Evolutionary conservation across 2,797 vertebrate genomes (phyloP), one percentile per base, ranked within the genome.

Genomic region (Neosalanx taihuensis): DNA sequence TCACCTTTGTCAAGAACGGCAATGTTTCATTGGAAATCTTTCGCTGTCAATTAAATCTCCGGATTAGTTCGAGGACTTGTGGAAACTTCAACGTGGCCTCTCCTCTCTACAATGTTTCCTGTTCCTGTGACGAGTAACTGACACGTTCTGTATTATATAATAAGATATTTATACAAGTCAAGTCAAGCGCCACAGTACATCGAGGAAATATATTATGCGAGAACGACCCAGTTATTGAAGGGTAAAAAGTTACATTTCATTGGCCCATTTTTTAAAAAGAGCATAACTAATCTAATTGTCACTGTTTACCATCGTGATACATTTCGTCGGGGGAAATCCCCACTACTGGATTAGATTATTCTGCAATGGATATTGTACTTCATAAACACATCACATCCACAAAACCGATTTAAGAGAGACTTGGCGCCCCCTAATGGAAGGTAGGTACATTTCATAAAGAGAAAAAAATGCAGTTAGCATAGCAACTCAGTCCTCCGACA

Each of bases 41-140:
- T 0, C 13, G 3, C 77, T 81, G 89, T 81, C 92, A 83, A 0
- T 93, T 85, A 86, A 0, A 67, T 7, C 88, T 70, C n/a, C 7
- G 5, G 3, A 57, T 46, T 56, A 26, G 56, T 23, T 57, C 18
- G 57, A 20, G 49, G 76, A n/a, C 69, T 85, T 81, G 75, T 83
- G 74, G 84, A 92, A 92, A 68, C 82, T 81, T 76, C 90, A 90
- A 94, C 92, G 93, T 93, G 93, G 92, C 92, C 76, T 17, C 75
- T 20, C 92, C 76, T 17, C 75, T 20, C 57, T 3, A 17, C 9
- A 57, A 35, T 6, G 0, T 49, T 88, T 89, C 87, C 88, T 85
- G 71, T 87, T 89, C 83, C 89, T 64, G 76, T 90, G 86, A 89
- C 86, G 85, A 81, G 89, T 82, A 75, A 0, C 35, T 29, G 15